These are phyloP conservation scores for Acanthiza pusilla DNA, from an alignment of 2,797 vertebrate species.

Conservation along the genomic window DNA sequence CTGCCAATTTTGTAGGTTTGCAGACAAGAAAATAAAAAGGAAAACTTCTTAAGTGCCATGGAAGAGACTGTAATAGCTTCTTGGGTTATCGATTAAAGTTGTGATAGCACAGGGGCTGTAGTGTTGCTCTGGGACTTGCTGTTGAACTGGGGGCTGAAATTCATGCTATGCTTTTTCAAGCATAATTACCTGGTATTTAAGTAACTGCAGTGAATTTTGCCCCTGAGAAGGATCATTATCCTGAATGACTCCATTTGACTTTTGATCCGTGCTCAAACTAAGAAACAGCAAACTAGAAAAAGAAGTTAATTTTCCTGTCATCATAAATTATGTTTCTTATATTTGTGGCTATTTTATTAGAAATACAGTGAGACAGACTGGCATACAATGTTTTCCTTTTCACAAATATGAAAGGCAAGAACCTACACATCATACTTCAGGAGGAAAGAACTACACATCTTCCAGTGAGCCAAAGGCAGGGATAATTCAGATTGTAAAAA, in stretches of 20 bases:
- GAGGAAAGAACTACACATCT: not conserved
- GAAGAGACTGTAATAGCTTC: not conserved
- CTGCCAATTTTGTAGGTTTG: not conserved
- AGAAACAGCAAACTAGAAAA: constrained; percentile 19
- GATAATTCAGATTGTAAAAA: not conserved
- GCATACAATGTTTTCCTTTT: not conserved
- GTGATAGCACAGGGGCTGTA: not conserved
- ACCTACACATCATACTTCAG: not conserved
- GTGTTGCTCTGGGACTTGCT: constrained; percentile 7
- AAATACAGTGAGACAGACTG: not conserved
- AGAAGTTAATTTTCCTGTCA: not conserved
- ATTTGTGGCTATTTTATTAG: not conserved
- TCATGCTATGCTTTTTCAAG: constrained; percentile 24
- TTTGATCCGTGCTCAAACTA: constrained; percentile 4
- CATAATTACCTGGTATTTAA: constrained; percentile 43
- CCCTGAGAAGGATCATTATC: constrained; percentile 44
- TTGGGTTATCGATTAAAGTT: not conserved
- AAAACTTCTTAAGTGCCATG: not conserved
- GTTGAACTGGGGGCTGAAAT: constrained; percentile 4
- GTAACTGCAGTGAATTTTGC: constrained; percentile 44
- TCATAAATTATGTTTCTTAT: not conserved
- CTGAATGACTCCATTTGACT: constrained; percentile 24
- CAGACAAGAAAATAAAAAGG: not conserved
- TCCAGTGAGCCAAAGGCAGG: not conserved
- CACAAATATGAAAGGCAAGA: not conserved